Conservation (phyloP, 30 jellyfish, hydroid and myxozoan genomes). For the Nemopilema nomurai region DNA sequence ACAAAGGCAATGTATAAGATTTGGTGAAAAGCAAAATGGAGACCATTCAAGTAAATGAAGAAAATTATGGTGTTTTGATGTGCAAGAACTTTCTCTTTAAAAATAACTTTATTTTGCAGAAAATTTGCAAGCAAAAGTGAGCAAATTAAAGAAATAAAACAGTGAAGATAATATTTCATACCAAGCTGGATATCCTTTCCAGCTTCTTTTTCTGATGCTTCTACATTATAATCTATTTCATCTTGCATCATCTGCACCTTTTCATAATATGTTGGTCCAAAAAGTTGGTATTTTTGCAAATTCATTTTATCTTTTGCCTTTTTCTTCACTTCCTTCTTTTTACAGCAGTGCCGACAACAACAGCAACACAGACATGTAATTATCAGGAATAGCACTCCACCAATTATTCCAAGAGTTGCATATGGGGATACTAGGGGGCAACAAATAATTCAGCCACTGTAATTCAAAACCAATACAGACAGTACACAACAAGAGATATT, state of each 20-base stretch:
- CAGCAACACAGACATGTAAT: constrained; percentile 67
- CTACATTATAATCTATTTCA: constrained; percentile 89
- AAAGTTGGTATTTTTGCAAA: constrained; percentile 69
- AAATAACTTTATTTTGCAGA: no score
- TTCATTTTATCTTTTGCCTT: constrained; percentile 80
- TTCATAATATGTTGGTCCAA: constrained; percentile 83
- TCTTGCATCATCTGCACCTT: constrained; percentile 68
- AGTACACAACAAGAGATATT: no score
- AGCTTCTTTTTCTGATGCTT: constrained; percentile 71
- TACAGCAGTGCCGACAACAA: constrained; percentile 86
- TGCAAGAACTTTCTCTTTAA: no score
- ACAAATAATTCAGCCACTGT: neutral
- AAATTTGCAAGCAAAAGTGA: no score
- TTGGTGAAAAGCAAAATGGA: no score
- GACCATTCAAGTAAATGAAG: no score
- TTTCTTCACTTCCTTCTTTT: constrained; percentile 63
- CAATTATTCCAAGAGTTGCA: constrained; percentile 71
- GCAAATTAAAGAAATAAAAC: neutral
- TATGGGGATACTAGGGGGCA: constrained; percentile 75
- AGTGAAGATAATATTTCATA: neutral
- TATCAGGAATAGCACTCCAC: constrained; percentile 55
- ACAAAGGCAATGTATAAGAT: no score
- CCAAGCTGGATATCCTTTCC: constrained; percentile 88
- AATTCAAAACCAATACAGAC: neutral
- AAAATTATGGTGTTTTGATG: no score